Percentiles rank a stretch among this genome's conserved stretches.
phyloP scores from a whole-genome alignment of 1,140 invertebrate genomes.

The Zaprionus ghesquierei region DNA sequence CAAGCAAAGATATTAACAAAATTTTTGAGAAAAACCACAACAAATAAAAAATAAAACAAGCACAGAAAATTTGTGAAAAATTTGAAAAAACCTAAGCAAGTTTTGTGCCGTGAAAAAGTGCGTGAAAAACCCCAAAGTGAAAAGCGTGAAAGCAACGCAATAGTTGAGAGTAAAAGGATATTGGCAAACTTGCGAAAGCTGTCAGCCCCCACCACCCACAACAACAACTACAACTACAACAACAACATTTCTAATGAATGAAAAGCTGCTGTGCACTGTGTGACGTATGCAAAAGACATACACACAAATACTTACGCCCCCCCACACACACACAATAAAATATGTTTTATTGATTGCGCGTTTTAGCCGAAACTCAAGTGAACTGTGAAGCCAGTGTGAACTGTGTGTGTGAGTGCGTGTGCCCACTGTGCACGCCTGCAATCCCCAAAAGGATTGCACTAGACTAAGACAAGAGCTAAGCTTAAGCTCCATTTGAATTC shows the following conservation, averaged over 20 bases:
- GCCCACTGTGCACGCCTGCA: conserved; percentile 10
- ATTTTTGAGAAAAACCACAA: conserved; percentile 10
- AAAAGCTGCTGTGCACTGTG: conserved; percentile 32
- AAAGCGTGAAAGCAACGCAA: conserved; percentile 17
- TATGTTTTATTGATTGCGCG: conserved; percentile 60
- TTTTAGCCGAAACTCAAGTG: no score
- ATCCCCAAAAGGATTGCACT: conserved; percentile 32
- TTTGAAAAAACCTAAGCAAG: neutral
- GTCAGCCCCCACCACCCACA: no score
- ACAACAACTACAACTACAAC: neutral
- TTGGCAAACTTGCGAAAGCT: conserved; percentile 2
- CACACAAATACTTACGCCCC: conserved; percentile 36
- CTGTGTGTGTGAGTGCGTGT: conserved; percentile 9
- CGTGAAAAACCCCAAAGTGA: conserved; percentile 14
- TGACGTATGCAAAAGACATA: conserved; percentile 30
- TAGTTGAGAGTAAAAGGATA: conserved; percentile 52
- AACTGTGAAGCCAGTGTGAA: conserved; percentile 23
- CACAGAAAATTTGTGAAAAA: conserved; percentile 4
- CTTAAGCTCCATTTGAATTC: conserved; percentile 71
- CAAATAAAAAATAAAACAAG: conserved; percentile 26
- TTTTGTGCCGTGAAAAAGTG: conserved; percentile 14
- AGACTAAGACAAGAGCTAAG: conserved; percentile 23
- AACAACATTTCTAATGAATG: conserved; percentile 12
- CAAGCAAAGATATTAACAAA: conserved; percentile 23
- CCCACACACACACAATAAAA: conserved; percentile 42